Percentiles rank a stretch among this genome's conserved stretches.
Evolutionary conservation across 2,113 vertebrate genomes (phyloP).

Genomic region (Columbina picui): DNA sequence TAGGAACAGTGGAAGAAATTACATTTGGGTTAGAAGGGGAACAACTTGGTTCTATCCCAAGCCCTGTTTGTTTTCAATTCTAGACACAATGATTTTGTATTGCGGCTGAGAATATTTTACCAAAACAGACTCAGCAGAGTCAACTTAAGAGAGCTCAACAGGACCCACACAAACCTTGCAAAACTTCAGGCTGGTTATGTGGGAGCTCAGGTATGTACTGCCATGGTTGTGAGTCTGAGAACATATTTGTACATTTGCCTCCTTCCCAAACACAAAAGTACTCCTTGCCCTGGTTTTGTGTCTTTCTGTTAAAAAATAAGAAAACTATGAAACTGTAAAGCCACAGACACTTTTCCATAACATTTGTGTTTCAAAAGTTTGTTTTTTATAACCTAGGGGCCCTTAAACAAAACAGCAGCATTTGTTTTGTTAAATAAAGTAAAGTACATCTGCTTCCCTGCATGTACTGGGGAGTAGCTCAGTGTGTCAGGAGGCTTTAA

Average conservation of each 20-base stretch:
- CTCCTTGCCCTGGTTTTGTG: background rate
- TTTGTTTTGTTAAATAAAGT: background rate
- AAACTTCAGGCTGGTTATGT: constrained; percentile 84
- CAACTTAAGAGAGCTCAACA: constrained; percentile 76
- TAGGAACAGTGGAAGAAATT: background rate
- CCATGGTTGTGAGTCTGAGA: background rate
- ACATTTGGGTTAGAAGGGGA: background rate
- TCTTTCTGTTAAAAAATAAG: background rate
- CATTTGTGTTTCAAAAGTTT: background rate
- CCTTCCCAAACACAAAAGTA: background rate
- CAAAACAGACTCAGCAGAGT: constrained; percentile 75
- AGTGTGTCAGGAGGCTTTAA: background rate
- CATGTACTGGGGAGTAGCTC: background rate
- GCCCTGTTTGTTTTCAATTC: background rate
- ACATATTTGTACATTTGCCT: background rate
- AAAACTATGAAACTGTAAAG: background rate
- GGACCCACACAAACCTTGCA: constrained; percentile 81
- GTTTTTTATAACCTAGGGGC: background rate
- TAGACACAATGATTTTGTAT: constrained; percentile 89
- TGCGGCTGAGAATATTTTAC: constrained; percentile 80
- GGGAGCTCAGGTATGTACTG: constrained; percentile 86
- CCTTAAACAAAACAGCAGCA: background rate
- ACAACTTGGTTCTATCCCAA: background rate
- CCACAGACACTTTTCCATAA: background rate
- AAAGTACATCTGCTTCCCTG: background rate